Evolutionary conservation across 2,888 invertebrate species (phyloP).

Genomic region (Synanthedon myopaeformis): DNA sequence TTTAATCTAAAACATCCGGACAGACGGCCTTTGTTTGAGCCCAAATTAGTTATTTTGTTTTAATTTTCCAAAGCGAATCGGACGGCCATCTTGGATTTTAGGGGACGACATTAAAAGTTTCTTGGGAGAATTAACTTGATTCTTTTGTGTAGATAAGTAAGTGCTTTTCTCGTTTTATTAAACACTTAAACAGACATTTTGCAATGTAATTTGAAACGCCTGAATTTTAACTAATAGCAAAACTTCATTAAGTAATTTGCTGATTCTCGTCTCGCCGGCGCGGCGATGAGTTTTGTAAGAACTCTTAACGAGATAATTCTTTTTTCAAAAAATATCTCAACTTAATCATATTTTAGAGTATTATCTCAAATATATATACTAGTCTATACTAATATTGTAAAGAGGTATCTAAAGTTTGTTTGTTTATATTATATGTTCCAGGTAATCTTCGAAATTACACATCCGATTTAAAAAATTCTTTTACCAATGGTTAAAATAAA

Average conservation of each 20-base stretch:
- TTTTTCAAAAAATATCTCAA: background rate
- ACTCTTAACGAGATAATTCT: background rate
- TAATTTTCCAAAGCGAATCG: background rate
- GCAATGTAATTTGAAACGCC: background rate
- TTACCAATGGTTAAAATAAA: too few relatives aligned
- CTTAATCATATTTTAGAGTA: too few relatives aligned
- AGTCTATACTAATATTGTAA: too few relatives aligned
- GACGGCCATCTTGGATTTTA: background rate
- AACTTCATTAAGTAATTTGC: background rate
- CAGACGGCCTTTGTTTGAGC: constrained; percentile 2
- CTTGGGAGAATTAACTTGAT: background rate
- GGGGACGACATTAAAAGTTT: background rate
- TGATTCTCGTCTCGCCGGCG: background rate
- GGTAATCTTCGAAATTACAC: too few relatives aligned
- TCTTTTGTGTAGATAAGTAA: background rate
- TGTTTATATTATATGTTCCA: too few relatives aligned
- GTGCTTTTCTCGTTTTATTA: background rate
- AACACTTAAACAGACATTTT: background rate
- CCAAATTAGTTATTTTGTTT: constrained; percentile 6
- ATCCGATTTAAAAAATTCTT: too few relatives aligned
- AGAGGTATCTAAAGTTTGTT: too few relatives aligned
- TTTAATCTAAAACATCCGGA: constrained; percentile 5
- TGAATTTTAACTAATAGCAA: background rate
- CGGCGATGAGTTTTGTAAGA: background rate
- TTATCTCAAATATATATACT: too few relatives aligned